A percentile compares a stretch with the other conserved stretches of the same genome.
phyloP scores from a whole-genome alignment of 1,140 invertebrate genomes.

The Mactra quadrangularis region DNA sequence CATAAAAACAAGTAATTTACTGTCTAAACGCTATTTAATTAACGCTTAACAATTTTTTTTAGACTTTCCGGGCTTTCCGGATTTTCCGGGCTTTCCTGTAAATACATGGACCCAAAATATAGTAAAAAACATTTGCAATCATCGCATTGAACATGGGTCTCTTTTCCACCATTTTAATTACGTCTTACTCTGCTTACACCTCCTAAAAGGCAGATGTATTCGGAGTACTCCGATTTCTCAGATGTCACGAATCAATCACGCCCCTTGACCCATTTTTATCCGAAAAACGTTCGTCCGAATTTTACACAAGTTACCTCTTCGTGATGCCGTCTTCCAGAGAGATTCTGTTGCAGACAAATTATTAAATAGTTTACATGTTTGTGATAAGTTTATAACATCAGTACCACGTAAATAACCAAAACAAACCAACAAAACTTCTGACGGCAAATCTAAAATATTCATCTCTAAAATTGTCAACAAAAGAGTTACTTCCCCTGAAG shows the following conservation, averaged over 20 bases:
- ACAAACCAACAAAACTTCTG: conserved; percentile 20
- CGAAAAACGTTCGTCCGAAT: background rate
- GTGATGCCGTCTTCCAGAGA: conserved; percentile 17
- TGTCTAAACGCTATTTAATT: too few relatives aligned
- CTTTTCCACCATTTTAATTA: conserved; percentile 1
- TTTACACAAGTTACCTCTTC: background rate
- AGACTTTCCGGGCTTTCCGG: too few relatives aligned
- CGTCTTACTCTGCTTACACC: background rate
- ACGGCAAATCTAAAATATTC: conserved; percentile 34
- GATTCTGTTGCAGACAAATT: background rate
- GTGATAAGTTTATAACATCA: conserved; percentile 4
- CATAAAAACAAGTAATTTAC: too few relatives aligned
- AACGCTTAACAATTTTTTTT: too few relatives aligned
- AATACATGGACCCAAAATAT: too few relatives aligned
- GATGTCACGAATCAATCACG: too few relatives aligned
- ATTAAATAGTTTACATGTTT: conserved; percentile 24
- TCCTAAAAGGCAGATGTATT: background rate
- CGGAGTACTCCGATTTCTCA: background rate
- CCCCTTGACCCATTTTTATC: too few relatives aligned
- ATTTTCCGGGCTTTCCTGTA: too few relatives aligned
- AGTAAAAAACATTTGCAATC: too few relatives aligned
- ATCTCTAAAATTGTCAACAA: background rate
- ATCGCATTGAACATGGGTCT: too few relatives aligned
- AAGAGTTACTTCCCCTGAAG: conserved; percentile 9
- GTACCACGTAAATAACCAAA: conserved; percentile 21